Conservation (phyloP, 2,888 invertebrate species). For the Embidobia sp. region DNA sequence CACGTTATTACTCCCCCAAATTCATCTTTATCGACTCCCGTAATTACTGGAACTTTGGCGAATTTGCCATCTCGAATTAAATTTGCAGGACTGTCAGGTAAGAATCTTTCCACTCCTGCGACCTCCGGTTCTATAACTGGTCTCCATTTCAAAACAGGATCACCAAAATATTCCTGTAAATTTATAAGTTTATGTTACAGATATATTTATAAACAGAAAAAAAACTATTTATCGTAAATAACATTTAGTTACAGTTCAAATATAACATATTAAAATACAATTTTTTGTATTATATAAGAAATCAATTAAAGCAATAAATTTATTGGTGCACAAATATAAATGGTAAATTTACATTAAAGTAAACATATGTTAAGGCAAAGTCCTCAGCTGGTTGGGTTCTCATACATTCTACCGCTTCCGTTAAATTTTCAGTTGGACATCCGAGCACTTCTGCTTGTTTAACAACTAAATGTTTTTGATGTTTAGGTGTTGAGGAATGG, state of each 20-base stretch:
- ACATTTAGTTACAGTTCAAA: not conserved
- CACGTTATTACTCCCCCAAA: slow-evolving; percentile 85
- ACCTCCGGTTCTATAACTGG: slow-evolving; percentile 87
- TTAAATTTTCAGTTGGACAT: slow-evolving; percentile 83
- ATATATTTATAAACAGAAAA: too few species aligned
- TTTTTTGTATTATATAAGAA: not conserved
- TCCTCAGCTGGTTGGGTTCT: slow-evolving; percentile 81
- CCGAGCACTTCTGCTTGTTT: slow-evolving; percentile 85
- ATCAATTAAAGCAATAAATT: too few species aligned
- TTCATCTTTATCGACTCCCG: slow-evolving; percentile 87
- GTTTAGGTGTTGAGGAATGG: slow-evolving; percentile 82
- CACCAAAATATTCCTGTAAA: slow-evolving; percentile 83
- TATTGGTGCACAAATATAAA: too few species aligned
- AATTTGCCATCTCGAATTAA: slow-evolving; percentile 84
- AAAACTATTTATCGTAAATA: slow-evolving; percentile 5
- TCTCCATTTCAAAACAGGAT: slow-evolving; percentile 84
- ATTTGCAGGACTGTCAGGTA: slow-evolving; percentile 84
- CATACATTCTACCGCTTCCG: slow-evolving; percentile 84
- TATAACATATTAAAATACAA: too few species aligned
- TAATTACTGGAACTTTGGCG: slow-evolving; percentile 85
- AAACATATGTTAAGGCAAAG: slow-evolving; percentile 63
- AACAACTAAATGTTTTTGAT: slow-evolving; percentile 84
- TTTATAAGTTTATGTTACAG: too few species aligned
- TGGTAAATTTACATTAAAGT: slow-evolving; percentile 70
- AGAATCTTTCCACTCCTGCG: slow-evolving; percentile 85